Base-by-base conservation (phyloP, 2,113 vertebrate genomes). In the Phaetusa simplex region DNA sequence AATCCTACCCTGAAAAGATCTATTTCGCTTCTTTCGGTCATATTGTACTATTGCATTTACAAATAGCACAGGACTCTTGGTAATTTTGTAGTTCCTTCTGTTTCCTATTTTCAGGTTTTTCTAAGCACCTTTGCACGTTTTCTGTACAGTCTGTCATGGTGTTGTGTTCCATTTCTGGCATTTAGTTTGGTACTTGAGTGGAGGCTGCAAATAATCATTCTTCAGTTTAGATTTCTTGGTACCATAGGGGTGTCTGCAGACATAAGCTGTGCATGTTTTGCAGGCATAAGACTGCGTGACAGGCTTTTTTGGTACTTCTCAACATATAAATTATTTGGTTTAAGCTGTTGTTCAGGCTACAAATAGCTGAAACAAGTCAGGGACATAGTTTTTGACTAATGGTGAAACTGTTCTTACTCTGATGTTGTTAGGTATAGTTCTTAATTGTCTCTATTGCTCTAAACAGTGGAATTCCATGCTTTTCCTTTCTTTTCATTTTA, bases 401-500 rank as follows among this genome's bases (percentile, higher is more conserved):
- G 32, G 12, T 64, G 42, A 49, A 55, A 14, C 36, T 34, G 27
- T 70, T 73, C 59, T 64, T 80, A 22, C 50, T 85, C 30, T 61
- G 40, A 6, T 80, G 43, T 11, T 84, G 19, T 93, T 83, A 11
- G 2, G 1, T 69, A 6, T 62, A 29, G 20, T 73, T 65, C 19
- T 87, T 73, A 52, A 29, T 34, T 91, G n/a, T 86, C 21, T 94
- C 6, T 78, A 49, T 71, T 95, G 50, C 61, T 86, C 49, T 76
- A 8, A 59, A 12, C 36, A 52, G 23, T 87, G 59, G 38, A 72
- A 92, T 86, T 83, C 64, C 52, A 74, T 87, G 53, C 24, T 14
- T 93, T 91, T 66, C 61, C 56, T 92, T 77, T 89, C 50, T 84
- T 79, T 97, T 97, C n/a, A 77, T 97, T 98, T 95, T 92, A 99